Evolutionary conservation across 2,797 vertebrate genomes (phyloP), one percentile per base, ranked within the genome.

Genomic region (Neosilurus mollespiculum): DNA sequence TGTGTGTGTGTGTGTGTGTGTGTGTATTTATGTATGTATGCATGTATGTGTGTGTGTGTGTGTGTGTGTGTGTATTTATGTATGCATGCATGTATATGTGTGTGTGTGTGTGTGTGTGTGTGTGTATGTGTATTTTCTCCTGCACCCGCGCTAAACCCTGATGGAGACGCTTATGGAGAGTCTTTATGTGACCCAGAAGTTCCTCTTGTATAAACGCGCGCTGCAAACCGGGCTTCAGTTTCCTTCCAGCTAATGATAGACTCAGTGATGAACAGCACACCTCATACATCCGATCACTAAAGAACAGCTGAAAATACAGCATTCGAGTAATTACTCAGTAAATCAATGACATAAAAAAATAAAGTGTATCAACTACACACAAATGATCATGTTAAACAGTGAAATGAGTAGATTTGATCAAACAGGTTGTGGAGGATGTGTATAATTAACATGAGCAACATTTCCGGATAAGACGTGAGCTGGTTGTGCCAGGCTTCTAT

Each of bases 121-220:
- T 18, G 16, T 8, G 69, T 24, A 34, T 70, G 37, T 26, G 10
- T 65, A 8, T 26, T 37, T 37, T 20, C 58, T 24, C 22, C 22
- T 2, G n/a, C 37, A 78, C n/a, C 61, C 61, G 37, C 11, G 43
- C n/a, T 72, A 5, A 72, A 94, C 92, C 93, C 87, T 75, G 58
- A 20, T 14, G 24, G 8, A 69, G 80, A 11, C 67, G 85, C 58
- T 69, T 53, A 58, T 59, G 65, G 85, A 4, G 84, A 92, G 92
- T 92, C 92, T 90, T 86, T 89, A 88, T 88, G 90, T 91, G 91
- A 91, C 91, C 70, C 70, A 34, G 24, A 62, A 26, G 87, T 79
- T 86, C 87, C 89, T 86, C 83, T 18, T 84, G 56, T 49, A 20
- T 62, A 62, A 72, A 72, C 9, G 34, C 65, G 90, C 56, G 24